Percentiles rank a stretch among this genome's conserved stretches.
phyloP scores from a whole-genome alignment of 2,888 invertebrate species.

The Diaperis boleti region DNA sequence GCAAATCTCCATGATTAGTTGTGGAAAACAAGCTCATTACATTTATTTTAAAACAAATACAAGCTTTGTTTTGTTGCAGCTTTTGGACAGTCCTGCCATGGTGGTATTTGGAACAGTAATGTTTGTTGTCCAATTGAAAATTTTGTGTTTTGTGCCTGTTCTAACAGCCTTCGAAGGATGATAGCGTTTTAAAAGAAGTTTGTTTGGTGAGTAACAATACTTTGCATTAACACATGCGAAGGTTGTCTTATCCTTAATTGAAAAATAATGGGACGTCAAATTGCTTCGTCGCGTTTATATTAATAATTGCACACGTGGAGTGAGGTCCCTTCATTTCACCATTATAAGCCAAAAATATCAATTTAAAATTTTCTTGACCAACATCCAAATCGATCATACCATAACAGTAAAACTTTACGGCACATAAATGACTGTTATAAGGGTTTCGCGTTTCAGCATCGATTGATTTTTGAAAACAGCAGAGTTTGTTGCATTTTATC shows the following conservation, averaged over 20 bases:
- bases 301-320: slow-evolving; percentile 3
- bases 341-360: slow-evolving; percentile 20
- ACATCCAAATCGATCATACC: slow-evolving; percentile 16
- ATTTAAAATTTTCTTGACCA: slow-evolving; percentile 17
- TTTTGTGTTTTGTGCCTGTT: neutral
- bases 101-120: slow-evolving; percentile 10
- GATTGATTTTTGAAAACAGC: neutral
- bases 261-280: slow-evolving; percentile 3
- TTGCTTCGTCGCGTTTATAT: neutral
- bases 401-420: slow-evolving; percentile 13
- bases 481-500: no score
- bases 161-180: neutral
- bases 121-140: slow-evolving; percentile 10
- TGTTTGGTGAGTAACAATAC: slow-evolving; percentile 16
- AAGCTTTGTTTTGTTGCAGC: slow-evolving; percentile 18
- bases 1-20: neutral
- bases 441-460: slow-evolving; percentile 5
- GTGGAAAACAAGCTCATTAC: slow-evolving; percentile 6
- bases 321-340: neutral
- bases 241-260: slow-evolving; percentile 13
- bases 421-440: slow-evolving; percentile 11
- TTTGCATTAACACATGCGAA: slow-evolving; percentile 12
- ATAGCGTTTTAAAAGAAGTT: neutral
- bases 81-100: slow-evolving; percentile 2
- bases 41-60: slow-evolving; percentile 6